Base-by-base conservation (phyloP, 2,113 vertebrate genomes). In the Capreolus pygargus region DNA sequence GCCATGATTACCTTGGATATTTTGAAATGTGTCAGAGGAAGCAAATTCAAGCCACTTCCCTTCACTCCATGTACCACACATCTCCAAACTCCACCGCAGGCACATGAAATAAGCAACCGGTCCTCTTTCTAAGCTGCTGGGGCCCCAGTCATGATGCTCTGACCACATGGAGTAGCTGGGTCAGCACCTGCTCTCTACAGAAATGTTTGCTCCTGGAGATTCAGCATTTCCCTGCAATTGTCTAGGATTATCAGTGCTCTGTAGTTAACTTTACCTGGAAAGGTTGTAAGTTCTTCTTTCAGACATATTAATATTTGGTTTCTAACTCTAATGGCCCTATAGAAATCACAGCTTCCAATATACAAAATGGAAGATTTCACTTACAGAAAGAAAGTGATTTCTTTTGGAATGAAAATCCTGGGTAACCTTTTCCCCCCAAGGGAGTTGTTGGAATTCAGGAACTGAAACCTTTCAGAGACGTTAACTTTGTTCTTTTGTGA, bases 21-120 rank as follows among this genome's bases (percentile, higher is more conserved):
- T 45, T 88, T 58, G 57, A 64, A 50, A 33, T 57, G n/a, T 39
- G 54, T 54, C 79, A 58, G 57, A 81, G 50, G 30, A 47, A 58
- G 39, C 39, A 39, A 57, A 82, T 4, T 33, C 54, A 11, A 89
- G 7, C 15, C 67, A 82, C n/a, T 76, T 91, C 23, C 43, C 19
- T 74, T 86, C 57, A 16, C n/a, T 95, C 83, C 45, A 14, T 50
- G 28, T 94, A 64, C 86, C 28, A 43, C 78, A 82, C 54, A 9
- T 10, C 5, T 0, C 82, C 4, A 28, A 43, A 39, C 78, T 64
- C 14, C 61, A 43, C 6, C 93, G 74, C 47, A 85, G 17, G 14
- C 84, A 85, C 96, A 91, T n/a, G 10, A 21, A 93, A 93, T 94
- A 96, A 96, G 93, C 89, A 95, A 30, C 33, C 0, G 11, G 16